Percentiles rank a stretch among this genome's conserved stretches.
Evolutionary conservation across 2,113 vertebrate species (phyloP).

Genomic region (Muntiacus reevesi): DNA sequence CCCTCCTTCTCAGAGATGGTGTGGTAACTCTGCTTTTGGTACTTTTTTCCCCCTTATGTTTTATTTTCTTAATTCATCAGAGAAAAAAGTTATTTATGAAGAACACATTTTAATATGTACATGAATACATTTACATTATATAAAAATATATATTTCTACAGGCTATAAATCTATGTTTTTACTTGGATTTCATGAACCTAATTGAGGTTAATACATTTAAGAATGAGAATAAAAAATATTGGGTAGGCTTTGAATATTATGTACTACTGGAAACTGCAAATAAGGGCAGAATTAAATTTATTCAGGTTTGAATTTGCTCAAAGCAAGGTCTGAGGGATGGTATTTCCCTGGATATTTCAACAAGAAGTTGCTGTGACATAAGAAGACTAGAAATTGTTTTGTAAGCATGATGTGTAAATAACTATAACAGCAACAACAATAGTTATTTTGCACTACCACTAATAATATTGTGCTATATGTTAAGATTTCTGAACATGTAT

Average conservation of each 20-base stretch:
- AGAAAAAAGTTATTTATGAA: neutral
- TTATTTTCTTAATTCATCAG: neutral
- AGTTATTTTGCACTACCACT: neutral
- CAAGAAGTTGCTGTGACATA: neutral
- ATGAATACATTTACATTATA: neutral
- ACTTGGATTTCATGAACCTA: neutral
- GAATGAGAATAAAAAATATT: neutral
- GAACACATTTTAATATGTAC: neutral
- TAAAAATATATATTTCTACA: neutral
- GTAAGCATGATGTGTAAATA: neutral
- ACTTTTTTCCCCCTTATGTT: neutral
- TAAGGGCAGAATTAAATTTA: neutral
- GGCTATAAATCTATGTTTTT: neutral
- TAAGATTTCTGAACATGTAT: neutral
- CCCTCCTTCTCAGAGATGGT: neutral
- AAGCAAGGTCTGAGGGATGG: neutral
- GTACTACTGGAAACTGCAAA: neutral
- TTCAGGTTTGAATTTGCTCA: neutral
- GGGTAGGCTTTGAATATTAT: neutral
- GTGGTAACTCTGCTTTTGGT: neutral
- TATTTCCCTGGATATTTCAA: neutral
- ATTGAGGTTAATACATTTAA: conserved; percentile 3
- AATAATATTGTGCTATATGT: neutral
- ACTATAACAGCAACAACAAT: neutral
- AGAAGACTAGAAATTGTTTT: neutral